Conservation (phyloP, 2,113 vertebrate species). For the Takifugu flavidus region DNA sequence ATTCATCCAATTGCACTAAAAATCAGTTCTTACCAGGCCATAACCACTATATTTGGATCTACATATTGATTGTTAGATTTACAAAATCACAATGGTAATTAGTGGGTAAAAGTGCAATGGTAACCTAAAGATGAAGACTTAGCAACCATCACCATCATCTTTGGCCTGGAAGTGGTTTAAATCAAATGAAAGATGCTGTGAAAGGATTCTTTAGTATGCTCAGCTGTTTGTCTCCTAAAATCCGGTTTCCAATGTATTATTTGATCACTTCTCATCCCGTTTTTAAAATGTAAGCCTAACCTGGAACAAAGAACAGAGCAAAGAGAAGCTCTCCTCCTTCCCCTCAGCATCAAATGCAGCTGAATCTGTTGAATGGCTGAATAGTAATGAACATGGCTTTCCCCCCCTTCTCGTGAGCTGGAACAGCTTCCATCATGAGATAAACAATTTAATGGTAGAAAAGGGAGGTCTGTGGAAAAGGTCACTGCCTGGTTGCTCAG, state of each 20-base stretch:
- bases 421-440: neutral
- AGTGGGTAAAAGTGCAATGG: too few species aligned
- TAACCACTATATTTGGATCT: too few species aligned
- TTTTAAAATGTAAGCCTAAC: neutral
- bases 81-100: too few species aligned
- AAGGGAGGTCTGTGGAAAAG: neutral
- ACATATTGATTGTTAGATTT: too few species aligned
- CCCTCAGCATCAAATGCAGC: neutral
- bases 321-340: neutral
- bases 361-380: neutral
- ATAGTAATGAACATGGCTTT: neutral
- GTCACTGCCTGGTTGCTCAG: neutral
- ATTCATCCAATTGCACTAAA: too few species aligned
- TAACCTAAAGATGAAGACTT: too few species aligned
- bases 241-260: neutral
- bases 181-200: neutral
- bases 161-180: neutral
- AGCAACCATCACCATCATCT: neutral
- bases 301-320: neutral
- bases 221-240: neutral
- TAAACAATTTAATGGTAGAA: neutral
- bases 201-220: neutral
- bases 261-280: neutral
- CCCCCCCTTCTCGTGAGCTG: neutral
- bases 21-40: too few species aligned